These are phyloP conservation scores for Thermophis baileyi DNA, from an alignment of 2,113 vertebrate genomes.

Conservation along the genomic window DNA sequence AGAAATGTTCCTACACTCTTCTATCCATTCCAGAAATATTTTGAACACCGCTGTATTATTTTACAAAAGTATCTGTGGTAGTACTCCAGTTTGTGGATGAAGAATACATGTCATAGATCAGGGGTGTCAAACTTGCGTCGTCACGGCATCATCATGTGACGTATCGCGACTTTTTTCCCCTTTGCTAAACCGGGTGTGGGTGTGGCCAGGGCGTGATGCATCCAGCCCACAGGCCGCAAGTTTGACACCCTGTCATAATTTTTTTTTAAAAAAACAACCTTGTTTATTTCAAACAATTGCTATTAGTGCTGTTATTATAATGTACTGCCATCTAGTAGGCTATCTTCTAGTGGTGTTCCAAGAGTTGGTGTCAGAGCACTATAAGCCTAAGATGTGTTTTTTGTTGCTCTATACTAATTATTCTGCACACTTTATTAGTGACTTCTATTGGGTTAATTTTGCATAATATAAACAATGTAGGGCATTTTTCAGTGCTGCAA, in stretches of 20 bases:
- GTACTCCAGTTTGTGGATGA: not conserved
- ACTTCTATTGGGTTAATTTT: not conserved
- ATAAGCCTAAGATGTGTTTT: not conserved
- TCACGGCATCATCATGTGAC: too few relatives aligned
- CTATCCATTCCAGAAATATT: not conserved
- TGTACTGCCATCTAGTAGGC: conserved; percentile 47
- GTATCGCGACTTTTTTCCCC: too few relatives aligned
- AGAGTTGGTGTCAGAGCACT: not conserved
- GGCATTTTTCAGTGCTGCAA: not conserved
- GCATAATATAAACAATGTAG: not conserved
- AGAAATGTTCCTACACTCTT: not conserved
- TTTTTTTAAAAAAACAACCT: not conserved
- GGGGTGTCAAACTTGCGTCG: too few relatives aligned
- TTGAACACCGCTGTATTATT: not conserved
- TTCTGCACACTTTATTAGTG: not conserved
- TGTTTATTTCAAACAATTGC: fast-evolving
- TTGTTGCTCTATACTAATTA: not conserved
- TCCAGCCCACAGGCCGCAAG: too few relatives aligned
- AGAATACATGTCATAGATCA: not conserved
- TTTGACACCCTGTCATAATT: not conserved
- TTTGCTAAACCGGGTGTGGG: too few relatives aligned
- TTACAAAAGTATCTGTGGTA: not conserved
- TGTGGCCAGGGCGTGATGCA: too few relatives aligned
- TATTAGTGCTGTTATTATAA: not conserved
- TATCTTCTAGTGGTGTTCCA: not conserved